Evolutionary conservation across 1,140 invertebrate species (phyloP).

Genomic region (Panagrolaimus sp.): DNA sequence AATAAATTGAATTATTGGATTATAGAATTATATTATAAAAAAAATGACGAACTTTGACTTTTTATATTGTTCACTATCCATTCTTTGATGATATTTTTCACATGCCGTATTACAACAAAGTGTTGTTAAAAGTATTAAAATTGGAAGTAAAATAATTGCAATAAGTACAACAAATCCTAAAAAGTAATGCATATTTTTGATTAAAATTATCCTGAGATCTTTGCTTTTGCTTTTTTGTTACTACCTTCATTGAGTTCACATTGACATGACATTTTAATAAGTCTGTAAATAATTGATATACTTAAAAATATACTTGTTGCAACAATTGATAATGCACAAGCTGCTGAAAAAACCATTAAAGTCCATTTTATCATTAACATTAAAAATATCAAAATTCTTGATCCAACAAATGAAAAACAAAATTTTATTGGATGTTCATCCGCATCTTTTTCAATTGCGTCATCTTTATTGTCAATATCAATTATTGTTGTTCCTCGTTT

Average conservation of each 20-base stretch:
- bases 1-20: not conserved
- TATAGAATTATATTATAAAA: not conserved
- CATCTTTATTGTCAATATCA: not conserved
- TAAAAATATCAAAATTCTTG: constrained; percentile 32
- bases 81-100: constrained; percentile 28
- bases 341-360: constrained; percentile 29
- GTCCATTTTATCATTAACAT: constrained; percentile 32
- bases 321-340: constrained; percentile 22
- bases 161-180: constrained; percentile 34
- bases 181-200: not conserved
- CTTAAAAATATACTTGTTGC: constrained; percentile 30
- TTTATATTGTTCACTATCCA: not conserved
- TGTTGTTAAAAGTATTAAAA: constrained; percentile 36
- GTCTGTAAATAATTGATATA: constrained; percentile 33
- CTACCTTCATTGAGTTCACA: constrained; percentile 37
- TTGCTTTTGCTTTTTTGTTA: no score
- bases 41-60: not conserved
- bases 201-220: not conserved
- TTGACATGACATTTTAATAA: constrained; percentile 29
- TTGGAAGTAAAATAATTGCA: constrained; percentile 35
- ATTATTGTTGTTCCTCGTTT: no score
- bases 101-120: constrained; percentile 36
- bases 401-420: constrained; percentile 3
- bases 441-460: not conserved
- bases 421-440: not conserved